A percentile compares a stretch with the other conserved stretches of the same genome.
Evolutionary conservation across 2,797 vertebrate species (phyloP).

Genomic region (Anolis apletophallus): DNA sequence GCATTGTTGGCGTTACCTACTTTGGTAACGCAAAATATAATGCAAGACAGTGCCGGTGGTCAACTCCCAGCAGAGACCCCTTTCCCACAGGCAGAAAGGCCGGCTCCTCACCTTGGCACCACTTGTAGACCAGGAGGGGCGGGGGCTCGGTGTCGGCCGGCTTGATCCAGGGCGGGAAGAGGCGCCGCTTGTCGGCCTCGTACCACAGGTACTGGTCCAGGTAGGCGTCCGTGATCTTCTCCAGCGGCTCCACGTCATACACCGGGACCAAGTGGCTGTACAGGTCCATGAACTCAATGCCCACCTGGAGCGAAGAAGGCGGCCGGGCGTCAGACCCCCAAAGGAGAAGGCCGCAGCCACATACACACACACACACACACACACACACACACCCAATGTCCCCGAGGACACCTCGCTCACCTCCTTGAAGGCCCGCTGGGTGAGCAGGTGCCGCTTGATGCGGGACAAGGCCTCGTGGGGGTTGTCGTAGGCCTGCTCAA

Average conservation of each 20-base stretch:
- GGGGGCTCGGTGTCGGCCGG: constrained; percentile 98
- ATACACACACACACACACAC: too few relatives aligned
- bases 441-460: constrained; percentile 98
- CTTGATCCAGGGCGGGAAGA: constrained; percentile 99
- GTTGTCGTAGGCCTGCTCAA: constrained; percentile 99
- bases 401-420: constrained; percentile 75
- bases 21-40: too few relatives aligned
- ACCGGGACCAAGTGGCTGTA: constrained; percentile 98
- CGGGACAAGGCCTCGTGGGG: constrained; percentile 98
- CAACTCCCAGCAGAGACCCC: too few relatives aligned
- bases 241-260: constrained; percentile 97
- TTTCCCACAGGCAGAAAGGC: too few relatives aligned
- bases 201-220: constrained; percentile 99
- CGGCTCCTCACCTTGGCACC: constrained; percentile 93
- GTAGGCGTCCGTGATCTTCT: constrained; percentile 99
- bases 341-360: too few relatives aligned
- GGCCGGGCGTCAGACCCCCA: too few relatives aligned
- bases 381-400: accelerated
- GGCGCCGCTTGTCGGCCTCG: constrained; percentile 95
- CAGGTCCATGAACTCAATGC: constrained; percentile 99
- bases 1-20: too few relatives aligned
- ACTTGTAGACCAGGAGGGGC: constrained; percentile 97
- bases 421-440: constrained; percentile 99
- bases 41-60: too few relatives aligned
- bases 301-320: constrained; percentile 81